A percentile compares a stretch with the other conserved stretches of the same genome.
phyloP scores from a whole-genome alignment of 2,113 vertebrate genomes.

The Bubalus kerabau region DNA sequence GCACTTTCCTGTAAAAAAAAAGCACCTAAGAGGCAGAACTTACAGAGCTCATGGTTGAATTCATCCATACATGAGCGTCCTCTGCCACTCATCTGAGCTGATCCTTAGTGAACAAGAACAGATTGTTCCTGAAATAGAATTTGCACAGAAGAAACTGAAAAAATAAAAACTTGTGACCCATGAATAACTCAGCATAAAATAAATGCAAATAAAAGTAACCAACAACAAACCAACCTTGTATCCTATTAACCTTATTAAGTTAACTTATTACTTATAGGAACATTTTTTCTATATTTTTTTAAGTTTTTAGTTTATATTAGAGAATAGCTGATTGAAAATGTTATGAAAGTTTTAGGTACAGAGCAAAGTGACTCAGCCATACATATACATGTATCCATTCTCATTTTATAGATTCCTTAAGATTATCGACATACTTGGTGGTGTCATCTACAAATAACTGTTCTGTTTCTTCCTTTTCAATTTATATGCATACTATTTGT shows the following conservation, averaged over 20 bases:
- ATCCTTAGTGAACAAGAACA: neutral
- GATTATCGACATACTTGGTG: neutral
- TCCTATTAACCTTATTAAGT: neutral
- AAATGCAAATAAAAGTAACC: neutral
- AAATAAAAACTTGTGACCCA: neutral
- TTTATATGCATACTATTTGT: neutral
- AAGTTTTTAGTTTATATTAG: neutral
- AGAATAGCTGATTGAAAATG: neutral
- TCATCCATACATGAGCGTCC: neutral
- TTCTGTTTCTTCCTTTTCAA: neutral
- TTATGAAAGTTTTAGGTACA: neutral
- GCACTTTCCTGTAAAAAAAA: neutral
- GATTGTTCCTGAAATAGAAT: neutral
- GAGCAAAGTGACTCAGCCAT: neutral
- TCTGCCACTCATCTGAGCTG: neutral
- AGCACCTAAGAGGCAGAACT: neutral
- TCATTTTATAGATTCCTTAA: neutral
- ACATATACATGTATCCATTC: neutral
- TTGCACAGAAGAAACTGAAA: neutral
- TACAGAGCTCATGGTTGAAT: neutral
- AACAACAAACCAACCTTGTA: neutral
- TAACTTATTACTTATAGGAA: neutral
- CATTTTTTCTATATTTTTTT: neutral
- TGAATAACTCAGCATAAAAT: neutral
- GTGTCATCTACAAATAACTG: neutral